Percentiles rank a stretch among this genome's conserved stretches.
phyloP scores from a whole-genome alignment of 92 coral and sea anemone genomes.

The Blastomussa wellsi region DNA sequence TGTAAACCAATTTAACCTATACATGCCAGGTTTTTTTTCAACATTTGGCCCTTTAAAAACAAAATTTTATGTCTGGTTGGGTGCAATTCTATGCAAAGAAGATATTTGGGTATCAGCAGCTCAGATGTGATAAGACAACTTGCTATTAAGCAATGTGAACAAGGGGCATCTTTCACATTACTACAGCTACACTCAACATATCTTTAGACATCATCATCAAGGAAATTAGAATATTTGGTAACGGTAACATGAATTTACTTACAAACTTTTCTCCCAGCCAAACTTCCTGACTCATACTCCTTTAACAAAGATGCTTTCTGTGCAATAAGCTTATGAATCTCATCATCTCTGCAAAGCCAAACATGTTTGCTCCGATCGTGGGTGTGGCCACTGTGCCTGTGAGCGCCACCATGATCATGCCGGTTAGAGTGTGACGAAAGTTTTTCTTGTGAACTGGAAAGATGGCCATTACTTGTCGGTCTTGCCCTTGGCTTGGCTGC shows the following conservation, averaged over 20 bases:
- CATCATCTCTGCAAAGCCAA: slow-evolving; percentile 96
- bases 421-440: slow-evolving; percentile 30
- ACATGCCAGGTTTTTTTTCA: too few relatives aligned
- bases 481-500: slow-evolving; percentile 27
- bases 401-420: slow-evolving; percentile 47
- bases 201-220: too few relatives aligned
- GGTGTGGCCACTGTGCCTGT: slow-evolving; percentile 26
- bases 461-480: slow-evolving; percentile 33
- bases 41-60: too few relatives aligned
- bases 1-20: too few relatives aligned
- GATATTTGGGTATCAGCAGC: too few relatives aligned
- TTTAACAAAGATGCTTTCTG: slow-evolving; percentile 93
- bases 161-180: too few relatives aligned
- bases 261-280: slow-evolving; percentile 84
- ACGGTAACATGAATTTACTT: slow-evolving; percentile 31
- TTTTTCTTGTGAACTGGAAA: slow-evolving; percentile 39
- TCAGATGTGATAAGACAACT: too few relatives aligned
- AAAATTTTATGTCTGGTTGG: too few relatives aligned
- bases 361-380: slow-evolving; percentile 89
- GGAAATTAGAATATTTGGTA: too few relatives aligned
- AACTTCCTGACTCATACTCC: slow-evolving; percentile 90
- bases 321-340: slow-evolving; percentile 92
- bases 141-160: too few relatives aligned
- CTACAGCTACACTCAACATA: too few relatives aligned
- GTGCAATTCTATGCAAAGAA: too few relatives aligned